Evolutionary conservation across 1,140 invertebrate genomes (phyloP).

Genomic region (Sarcophaga peregrina): DNA sequence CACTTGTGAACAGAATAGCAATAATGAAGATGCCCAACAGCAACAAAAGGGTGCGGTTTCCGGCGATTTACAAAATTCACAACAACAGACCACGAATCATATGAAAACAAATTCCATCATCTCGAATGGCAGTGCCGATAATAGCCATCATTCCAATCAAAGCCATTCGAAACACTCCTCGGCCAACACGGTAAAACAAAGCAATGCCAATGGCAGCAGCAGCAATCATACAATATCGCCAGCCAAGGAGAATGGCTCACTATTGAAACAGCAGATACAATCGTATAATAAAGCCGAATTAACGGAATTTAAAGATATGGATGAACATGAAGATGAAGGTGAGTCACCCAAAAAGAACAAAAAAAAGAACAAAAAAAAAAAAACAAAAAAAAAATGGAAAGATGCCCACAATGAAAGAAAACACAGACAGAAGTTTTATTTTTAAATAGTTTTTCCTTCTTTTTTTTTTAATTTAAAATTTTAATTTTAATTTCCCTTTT

Average conservation of each 20-base stretch:
- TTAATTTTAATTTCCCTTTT: too few relatives aligned
- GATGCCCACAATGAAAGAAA: too few relatives aligned
- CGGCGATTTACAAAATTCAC: slow-evolving; percentile 7
- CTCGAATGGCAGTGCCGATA: slow-evolving; percentile 58
- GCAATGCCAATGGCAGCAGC: background rate
- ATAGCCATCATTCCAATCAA: background rate
- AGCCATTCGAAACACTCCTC: background rate
- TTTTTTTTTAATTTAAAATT: too few relatives aligned
- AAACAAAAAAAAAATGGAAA: too few relatives aligned
- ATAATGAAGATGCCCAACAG: slow-evolving; percentile 24
- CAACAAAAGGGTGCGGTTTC: slow-evolving; percentile 4
- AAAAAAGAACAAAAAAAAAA: too few relatives aligned
- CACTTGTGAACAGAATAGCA: slow-evolving; percentile 23
- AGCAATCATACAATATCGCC: background rate
- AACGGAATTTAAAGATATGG: slow-evolving; percentile 58
- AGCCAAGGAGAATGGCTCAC: slow-evolving; percentile 29
- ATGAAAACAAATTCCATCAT: slow-evolving; percentile 65
- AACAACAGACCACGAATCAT: slow-evolving; percentile 54
- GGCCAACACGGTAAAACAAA: background rate
- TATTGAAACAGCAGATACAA: slow-evolving; percentile 1
- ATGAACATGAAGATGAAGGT: slow-evolving; percentile 59
- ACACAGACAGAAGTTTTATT: too few relatives aligned
- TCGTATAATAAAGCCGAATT: slow-evolving; percentile 60
- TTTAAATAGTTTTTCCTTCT: too few relatives aligned
- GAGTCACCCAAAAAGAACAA: slow-evolving; percentile 42